Percentiles rank a stretch among this genome's conserved stretches.
These are phyloP conservation scores for Solea senegalensis DNA, from an alignment of 2,113 vertebrate species.

Conservation along the genomic window DNA sequence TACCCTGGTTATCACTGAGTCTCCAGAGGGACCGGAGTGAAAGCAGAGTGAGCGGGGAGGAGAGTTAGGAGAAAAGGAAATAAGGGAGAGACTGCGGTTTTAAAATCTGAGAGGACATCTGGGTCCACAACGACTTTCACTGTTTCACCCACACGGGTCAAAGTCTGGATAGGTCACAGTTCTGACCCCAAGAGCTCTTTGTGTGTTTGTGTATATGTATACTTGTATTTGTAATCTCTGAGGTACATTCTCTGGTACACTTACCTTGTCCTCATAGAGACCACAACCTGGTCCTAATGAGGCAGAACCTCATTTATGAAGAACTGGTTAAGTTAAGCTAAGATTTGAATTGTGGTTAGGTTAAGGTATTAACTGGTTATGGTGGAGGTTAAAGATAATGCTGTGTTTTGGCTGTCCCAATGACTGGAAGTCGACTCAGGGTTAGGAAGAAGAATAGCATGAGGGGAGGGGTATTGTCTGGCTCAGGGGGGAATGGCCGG, in stretches of 20 bases:
- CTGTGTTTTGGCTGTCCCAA: too few relatives aligned
- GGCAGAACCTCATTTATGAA: neutral
- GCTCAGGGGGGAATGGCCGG: constrained; percentile 37
- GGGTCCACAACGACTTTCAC: constrained; percentile 61
- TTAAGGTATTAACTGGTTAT: too few relatives aligned
- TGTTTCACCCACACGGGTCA: constrained; percentile 68
- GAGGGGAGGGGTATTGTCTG: constrained; percentile 33
- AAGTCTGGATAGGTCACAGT: constrained; percentile 51
- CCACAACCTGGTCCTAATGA: neutral
- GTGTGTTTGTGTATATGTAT: neutral
- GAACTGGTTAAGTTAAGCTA: neutral
- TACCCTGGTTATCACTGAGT: constrained; percentile 74
- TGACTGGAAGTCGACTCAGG: too few relatives aligned
- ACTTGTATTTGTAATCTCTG: neutral
- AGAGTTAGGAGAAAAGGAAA: constrained; percentile 42
- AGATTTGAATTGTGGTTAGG: neutral
- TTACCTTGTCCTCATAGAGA: neutral
- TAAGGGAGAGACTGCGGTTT: constrained; percentile 47
- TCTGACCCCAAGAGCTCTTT: constrained; percentile 28
- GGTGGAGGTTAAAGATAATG: too few relatives aligned
- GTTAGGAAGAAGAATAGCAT: too few relatives aligned
- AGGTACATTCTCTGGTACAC: neutral
- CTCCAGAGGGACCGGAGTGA: constrained; percentile 68
- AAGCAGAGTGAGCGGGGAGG: constrained; percentile 51
- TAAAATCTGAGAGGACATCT: constrained; percentile 60